Evolutionary conservation across 2,113 vertebrate species (phyloP).

Genomic region (Callopanchax toddi): DNA sequence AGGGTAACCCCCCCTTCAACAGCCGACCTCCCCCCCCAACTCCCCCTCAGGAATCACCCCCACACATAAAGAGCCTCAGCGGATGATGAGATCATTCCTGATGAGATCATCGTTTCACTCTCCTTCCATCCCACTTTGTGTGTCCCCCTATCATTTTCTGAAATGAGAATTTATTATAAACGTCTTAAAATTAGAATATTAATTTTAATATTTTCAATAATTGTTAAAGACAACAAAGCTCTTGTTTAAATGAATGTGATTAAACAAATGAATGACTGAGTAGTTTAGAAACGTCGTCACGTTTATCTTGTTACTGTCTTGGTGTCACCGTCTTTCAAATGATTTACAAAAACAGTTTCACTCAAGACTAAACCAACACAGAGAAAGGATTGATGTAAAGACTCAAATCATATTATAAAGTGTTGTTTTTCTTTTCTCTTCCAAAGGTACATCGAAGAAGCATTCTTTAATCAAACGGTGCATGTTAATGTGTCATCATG

Average conservation of each 20-base stretch:
- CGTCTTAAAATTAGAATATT: background rate
- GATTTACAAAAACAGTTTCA: background rate
- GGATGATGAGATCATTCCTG: conserved; percentile 63
- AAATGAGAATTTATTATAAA: background rate
- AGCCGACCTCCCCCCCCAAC: conserved; percentile 8
- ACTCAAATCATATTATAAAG: no score
- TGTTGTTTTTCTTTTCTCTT: no score
- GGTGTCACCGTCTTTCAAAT: background rate
- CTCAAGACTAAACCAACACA: no score
- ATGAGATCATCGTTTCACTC: conserved; percentile 60
- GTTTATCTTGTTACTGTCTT: background rate
- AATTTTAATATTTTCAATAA: background rate
- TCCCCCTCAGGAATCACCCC: conserved; percentile 39
- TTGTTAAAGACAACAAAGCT: background rate
- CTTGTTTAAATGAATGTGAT: background rate
- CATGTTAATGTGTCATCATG: no score
- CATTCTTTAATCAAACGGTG: no score
- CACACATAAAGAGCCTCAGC: conserved; percentile 25
- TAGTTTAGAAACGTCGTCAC: background rate
- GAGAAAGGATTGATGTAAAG: no score
- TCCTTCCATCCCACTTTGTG: background rate
- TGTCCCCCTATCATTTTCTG: background rate
- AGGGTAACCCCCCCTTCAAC: conserved; percentile 26
- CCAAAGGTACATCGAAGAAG: no score
- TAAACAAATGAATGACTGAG: background rate